A percentile compares a stretch with the other conserved stretches of the same genome.
Conservation (phyloP, 1,140 invertebrate genomes). For the Nephotettix cincticeps region DNA sequence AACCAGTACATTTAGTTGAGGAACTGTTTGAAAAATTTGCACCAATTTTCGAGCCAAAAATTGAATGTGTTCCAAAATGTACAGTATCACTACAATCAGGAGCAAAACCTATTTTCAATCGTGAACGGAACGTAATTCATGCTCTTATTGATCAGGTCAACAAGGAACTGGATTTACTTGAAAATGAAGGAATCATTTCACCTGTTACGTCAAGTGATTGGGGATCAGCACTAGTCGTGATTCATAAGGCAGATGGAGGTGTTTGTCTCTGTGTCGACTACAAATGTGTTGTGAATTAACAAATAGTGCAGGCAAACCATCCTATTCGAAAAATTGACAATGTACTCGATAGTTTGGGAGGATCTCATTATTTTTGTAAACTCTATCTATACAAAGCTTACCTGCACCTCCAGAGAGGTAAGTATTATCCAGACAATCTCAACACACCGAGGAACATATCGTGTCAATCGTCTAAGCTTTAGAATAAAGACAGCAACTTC, state of each 20-base stretch:
- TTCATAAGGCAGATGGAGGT: conserved; percentile 44
- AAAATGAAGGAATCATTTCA: conserved; percentile 37
- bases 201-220: conserved; percentile 42
- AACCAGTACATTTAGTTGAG: no score
- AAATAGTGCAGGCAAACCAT: no score
- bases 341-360: conserved; percentile 21
- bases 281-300: conserved; percentile 45
- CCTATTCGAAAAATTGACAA: background rate
- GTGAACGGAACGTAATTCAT: conserved; percentile 30
- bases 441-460: conserved; percentile 44
- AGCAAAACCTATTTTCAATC: conserved; percentile 19
- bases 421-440: conserved; percentile 44
- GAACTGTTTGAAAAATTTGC: no score
- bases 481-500: conserved; percentile 51
- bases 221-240: conserved; percentile 46
- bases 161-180: conserved; percentile 24
- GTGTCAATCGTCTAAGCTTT: conserved; percentile 49
- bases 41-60: conserved; percentile 35
- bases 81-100: conserved; percentile 21
- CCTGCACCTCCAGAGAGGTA: conserved; percentile 40
- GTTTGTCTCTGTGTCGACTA: conserved; percentile 52
- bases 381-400: conserved; percentile 42
- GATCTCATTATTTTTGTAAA: conserved; percentile 34
- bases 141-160: conserved; percentile 28
- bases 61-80: conserved; percentile 27